Evolutionary conservation across 2,113 vertebrate genomes (phyloP), one percentile per base, ranked within the genome.

Genomic region (Emydocephalus ijimae): DNA sequence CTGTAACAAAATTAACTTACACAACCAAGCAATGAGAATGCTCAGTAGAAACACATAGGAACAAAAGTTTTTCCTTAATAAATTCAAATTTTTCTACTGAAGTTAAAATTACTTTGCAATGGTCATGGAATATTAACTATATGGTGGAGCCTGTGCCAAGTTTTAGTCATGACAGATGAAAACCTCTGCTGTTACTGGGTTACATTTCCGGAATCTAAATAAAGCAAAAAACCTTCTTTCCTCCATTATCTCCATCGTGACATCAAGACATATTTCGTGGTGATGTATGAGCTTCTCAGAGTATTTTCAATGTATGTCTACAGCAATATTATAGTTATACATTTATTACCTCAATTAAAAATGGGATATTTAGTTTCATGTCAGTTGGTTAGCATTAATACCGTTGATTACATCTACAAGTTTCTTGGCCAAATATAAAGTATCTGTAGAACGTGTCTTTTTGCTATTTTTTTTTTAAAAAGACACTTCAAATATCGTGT

Each of bases 351-450:
- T 54, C 81, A 11, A 43, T 87, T 90, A 86, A 85, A 87, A 94
- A 92, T 43, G 1, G 92, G 92, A 26, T 94, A 43, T 85, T 91
- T 52, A 94, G 93, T 95, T 94, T 94, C 93, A 93, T 29, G 48
- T 39, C 69, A 89, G 87, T 95, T 48, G 21, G 0, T 89, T 93
- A 94, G 91, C 21, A 0, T 69, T 93, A 94, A 91, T 1, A 1
- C 92, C 93, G 87, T 59, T 93, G 94, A 93, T 93, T 87, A 93
- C 94, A 94, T 94, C 95, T 96, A 93, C 26, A 23, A 0, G 0
- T 0, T 93, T 94, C 69, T 94, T 57, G 69, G 94, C 95, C 93
- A 95, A 95, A 92, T 39, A 81, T 81, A 85, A 91, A 59, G 87
- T 90, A 59, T 95, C 92, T 87, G 81, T 20, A 54, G 39, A 94